phyloP scores from a whole-genome alignment of 2,797 vertebrate species.

The Acrossocheilus fasciatus region DNA sequence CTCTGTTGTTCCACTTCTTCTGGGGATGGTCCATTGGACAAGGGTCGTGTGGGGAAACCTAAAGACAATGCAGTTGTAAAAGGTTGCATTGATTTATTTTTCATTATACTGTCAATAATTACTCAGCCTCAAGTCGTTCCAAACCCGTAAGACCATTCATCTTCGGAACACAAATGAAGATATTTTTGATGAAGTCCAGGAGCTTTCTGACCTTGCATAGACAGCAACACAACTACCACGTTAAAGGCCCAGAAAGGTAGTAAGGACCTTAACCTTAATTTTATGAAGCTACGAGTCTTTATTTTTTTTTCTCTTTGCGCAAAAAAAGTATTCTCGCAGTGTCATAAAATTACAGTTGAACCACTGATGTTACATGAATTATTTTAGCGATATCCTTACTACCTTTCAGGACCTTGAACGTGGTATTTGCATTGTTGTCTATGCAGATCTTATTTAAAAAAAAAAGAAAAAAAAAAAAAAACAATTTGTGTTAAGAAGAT shows the following conservation, averaged over 20 bases:
- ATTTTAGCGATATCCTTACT: no score
- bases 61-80: slow-evolving; percentile 50
- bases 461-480: no score
- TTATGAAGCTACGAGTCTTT: neutral
- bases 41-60: slow-evolving; percentile 78
- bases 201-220: neutral
- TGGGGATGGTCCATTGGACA: slow-evolving; percentile 85
- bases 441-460: neutral
- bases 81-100: neutral
- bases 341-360: no score
- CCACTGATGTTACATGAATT: no score
- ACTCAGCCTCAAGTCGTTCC: no score
- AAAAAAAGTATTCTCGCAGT: no score
- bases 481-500: neutral
- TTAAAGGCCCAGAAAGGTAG: neutral
- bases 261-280: neutral
- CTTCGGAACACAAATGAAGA: neutral
- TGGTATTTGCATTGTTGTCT: neutral
- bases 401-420: no score
- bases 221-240: neutral
- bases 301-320: neutral
- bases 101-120: neutral
- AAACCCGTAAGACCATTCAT: no score
- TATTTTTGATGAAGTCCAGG: neutral
- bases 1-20: slow-evolving; percentile 88